A percentile compares a stretch with the other conserved stretches of the same genome.
phyloP scores from a whole-genome alignment of 2,888 invertebrate species.

The Mactromeris polynyma region DNA sequence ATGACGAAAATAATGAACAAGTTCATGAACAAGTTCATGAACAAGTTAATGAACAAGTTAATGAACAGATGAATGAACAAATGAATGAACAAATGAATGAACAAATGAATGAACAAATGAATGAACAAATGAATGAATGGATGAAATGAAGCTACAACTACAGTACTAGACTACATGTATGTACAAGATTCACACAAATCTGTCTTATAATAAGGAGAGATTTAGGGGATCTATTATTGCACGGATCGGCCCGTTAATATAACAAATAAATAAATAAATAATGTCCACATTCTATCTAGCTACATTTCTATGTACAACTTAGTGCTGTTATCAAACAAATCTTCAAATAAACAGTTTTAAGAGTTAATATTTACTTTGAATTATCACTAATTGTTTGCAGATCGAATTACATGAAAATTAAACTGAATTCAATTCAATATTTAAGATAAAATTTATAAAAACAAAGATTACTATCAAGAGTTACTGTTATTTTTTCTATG shows the following conservation, averaged over 20 bases:
- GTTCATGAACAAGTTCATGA: not conserved
- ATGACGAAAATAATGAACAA: not conserved
- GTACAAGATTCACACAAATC: not conserved
- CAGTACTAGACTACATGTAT: not conserved
- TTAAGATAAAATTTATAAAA: not conserved
- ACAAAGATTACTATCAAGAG: too few relatives aligned
- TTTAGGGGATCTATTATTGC: conserved; percentile 55
- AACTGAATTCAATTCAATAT: not conserved
- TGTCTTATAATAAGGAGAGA: not conserved
- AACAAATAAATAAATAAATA: conserved; percentile 18
- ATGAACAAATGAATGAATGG: not conserved
- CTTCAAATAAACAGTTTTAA: not conserved
- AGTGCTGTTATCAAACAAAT: not conserved
- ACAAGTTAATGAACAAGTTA: not conserved
- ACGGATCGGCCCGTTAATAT: conserved; percentile 63
- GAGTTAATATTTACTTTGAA: not conserved
- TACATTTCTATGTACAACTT: not conserved
- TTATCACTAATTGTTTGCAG: not conserved
- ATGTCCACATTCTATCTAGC: not conserved
- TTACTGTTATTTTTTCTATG: too few relatives aligned
- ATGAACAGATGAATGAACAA: conserved; percentile 6
- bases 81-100: not conserved
- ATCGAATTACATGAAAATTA: not conserved
- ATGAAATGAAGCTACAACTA: not conserved
- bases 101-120: conserved; percentile 9